Evolutionary conservation across 2,888 invertebrate genomes (phyloP).

Genomic region (Torymus texanus): DNA sequence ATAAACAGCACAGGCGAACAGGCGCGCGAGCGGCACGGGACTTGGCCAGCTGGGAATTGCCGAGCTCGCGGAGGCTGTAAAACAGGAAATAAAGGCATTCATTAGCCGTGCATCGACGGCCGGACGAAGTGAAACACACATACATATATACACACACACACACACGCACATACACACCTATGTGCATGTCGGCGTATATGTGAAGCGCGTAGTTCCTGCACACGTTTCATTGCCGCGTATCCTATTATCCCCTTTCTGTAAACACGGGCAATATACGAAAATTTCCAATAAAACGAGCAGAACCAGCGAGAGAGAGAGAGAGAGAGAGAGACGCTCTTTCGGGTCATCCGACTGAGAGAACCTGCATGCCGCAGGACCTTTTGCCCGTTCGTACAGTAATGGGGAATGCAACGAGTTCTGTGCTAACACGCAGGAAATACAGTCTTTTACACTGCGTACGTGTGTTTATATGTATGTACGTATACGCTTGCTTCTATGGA

Average conservation of each 20-base stretch:
- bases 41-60: constrained; percentile 54
- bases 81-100: constrained; percentile 62
- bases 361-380: too few species aligned
- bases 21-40: constrained; percentile 44
- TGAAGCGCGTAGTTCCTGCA: not conserved
- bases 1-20: constrained; percentile 18
- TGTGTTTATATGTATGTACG: too few species aligned
- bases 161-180: not conserved
- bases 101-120: constrained; percentile 58
- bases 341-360: too few species aligned
- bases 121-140: constrained; percentile 18
- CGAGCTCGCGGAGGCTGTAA: constrained; percentile 38
- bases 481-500: too few species aligned
- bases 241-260: constrained; percentile 29
- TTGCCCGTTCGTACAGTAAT: too few species aligned
- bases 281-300: constrained; percentile 10
- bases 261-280: constrained; percentile 26
- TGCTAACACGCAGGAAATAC: too few species aligned
- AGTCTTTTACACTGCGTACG: too few species aligned
- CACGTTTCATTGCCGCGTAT: constrained; percentile 25
- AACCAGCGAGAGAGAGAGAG: too few species aligned
- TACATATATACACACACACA: too few species aligned
- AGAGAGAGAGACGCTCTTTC: too few species aligned
- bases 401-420: too few species aligned
- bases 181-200: not conserved